Evolutionary conservation across 1,140 invertebrate species (phyloP), one percentile per base, ranked within the genome.

Genomic region (Papilio machaon): DNA sequence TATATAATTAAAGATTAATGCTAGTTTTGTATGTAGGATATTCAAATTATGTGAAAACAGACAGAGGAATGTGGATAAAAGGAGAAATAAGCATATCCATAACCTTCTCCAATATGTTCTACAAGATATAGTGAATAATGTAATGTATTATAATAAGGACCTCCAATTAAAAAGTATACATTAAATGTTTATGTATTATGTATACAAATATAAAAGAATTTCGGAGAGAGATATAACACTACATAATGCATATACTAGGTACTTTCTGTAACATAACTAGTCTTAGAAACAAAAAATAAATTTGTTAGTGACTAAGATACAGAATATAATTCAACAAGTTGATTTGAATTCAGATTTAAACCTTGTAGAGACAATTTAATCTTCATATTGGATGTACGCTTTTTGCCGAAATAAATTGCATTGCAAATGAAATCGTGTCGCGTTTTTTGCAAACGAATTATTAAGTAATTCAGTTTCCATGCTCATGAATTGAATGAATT

Each of bases 371-470:
- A 67, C 64, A 67, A 67, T 67, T 67, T 38, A 67, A 67, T 35
- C 64, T 67, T 67, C 64, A 67, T 67, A 38, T 67, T 67, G 23
- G 64, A 30, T 64, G 23, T 8, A 67, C 30, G 64, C 23, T 67
- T 67, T 67, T 67, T 35, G 30, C 64, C 23, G 23, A 67, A 67
- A 67, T 67, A 67, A 67, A 67, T 67, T 67, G 64, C 64, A 67
- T 35, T 67, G 64, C 64, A 67, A 67, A 67, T 67, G 23, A 67
- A 67, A 67, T 67, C 64, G 64, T 67, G 64, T 67, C 64, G 64
- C 64, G 30, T 67, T 67, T 67, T 67, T 67, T 67, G 64, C 64
- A 67, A 67, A 67, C 64, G 64, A 67, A 67, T 67, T 67, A 67
- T 67, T 67, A 67, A 67, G 64, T 67, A 67, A 67, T 67, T 67